phyloP scores from a whole-genome alignment of 1,140 invertebrate species.

The Armadillidium nasatum region DNA sequence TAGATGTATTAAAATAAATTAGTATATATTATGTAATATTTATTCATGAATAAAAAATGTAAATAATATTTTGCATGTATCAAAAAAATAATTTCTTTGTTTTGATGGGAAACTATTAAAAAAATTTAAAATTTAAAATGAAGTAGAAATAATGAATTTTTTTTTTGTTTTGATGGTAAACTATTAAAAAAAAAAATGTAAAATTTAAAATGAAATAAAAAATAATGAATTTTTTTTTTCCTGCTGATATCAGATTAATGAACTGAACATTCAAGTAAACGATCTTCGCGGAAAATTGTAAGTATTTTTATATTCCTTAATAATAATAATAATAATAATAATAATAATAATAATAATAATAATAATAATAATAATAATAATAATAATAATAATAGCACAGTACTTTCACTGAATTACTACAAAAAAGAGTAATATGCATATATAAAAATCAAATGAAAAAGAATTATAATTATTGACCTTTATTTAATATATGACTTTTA shows the following conservation, averaged over 20 bases:
- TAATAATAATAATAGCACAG: no score
- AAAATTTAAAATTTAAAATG: no score
- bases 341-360: not conserved
- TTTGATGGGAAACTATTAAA: not conserved
- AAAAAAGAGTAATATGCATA: no score
- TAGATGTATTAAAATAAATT: no score
- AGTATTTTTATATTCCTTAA: conserved; percentile 33
- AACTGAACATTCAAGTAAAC: conserved; percentile 98
- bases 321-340: not conserved
- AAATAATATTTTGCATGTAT: not conserved
- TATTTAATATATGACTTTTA: no score
- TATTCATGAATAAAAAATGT: no score
- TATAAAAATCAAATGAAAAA: no score
- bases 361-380: not conserved
- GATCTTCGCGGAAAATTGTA: conserved; percentile 97
- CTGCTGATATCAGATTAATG: conserved; percentile 71
- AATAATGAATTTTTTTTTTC: conserved; percentile 18
- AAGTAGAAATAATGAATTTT: no score
- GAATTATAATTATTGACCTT: no score
- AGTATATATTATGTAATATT: no score
- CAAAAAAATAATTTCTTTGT: not conserved
- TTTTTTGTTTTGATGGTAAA: not conserved
- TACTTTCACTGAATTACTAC: no score
- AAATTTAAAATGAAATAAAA: not conserved
- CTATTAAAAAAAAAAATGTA: not conserved